A percentile compares a stretch with the other conserved stretches of the same genome.
Conservation (phyloP, 1,140 invertebrate genomes). For the Bombus turneri region DNA sequence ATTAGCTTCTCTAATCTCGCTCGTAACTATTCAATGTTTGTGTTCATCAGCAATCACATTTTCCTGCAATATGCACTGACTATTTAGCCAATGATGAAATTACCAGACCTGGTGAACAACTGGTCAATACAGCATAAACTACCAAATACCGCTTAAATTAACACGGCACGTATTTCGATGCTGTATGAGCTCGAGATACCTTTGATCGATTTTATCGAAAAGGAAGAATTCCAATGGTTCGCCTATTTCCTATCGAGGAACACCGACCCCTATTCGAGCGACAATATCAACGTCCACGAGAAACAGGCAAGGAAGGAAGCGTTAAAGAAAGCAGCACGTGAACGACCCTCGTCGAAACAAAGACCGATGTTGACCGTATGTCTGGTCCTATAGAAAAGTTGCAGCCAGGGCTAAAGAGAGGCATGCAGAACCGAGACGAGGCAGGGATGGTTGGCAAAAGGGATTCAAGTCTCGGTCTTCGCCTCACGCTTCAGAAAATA, state of each 20-base stretch:
- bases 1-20: too few relatives aligned
- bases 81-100: background rate
- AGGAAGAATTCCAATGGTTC: conserved; percentile 3
- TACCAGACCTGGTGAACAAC: background rate
- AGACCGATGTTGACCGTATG: conserved; percentile 72
- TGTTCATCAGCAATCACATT: background rate
- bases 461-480: conserved; percentile 24
- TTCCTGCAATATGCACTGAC: background rate
- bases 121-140: background rate
- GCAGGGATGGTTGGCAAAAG: conserved; percentile 23
- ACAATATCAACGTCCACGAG: conserved; percentile 21
- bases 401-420: conserved; percentile 25
- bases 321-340: conserved; percentile 34
- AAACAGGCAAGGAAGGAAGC: conserved; percentile 22
- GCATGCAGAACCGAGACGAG: background rate
- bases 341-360: conserved; percentile 66
- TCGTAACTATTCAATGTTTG: background rate
- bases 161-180: background rate
- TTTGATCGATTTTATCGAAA: background rate
- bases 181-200: background rate
- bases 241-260: conserved; percentile 1
- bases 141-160: background rate
- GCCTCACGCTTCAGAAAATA: conserved; percentile 32
- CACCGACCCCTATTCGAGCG: conserved; percentile 1
- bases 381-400: conserved; percentile 70